phyloP scores from a whole-genome alignment of 2,113 vertebrate species.

The Colinus virginianus region DNA sequence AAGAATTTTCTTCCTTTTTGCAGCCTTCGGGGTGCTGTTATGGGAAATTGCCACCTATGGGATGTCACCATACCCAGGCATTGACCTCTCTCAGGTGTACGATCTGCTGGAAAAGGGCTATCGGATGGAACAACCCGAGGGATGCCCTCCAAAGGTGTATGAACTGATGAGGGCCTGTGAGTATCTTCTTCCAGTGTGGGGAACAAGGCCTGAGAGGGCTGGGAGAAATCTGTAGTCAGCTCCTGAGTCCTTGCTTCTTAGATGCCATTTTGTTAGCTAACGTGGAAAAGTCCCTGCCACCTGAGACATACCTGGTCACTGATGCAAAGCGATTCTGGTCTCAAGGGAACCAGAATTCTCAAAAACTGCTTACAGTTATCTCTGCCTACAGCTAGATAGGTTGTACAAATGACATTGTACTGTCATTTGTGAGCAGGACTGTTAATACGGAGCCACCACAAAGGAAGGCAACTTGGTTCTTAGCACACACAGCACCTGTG shows the following conservation, averaged over 20 bases:
- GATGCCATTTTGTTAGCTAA: background rate
- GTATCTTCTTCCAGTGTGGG: constrained; percentile 62
- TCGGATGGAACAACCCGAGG: constrained; percentile 98
- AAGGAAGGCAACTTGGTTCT: background rate
- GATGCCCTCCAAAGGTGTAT: constrained; percentile 97
- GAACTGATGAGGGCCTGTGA: constrained; percentile 99
- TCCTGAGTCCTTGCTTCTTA: background rate
- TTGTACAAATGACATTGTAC: no score
- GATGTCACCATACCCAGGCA: constrained; percentile 98
- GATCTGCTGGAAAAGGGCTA: constrained; percentile 98
- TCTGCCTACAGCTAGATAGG: background rate
- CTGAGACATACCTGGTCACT: background rate
- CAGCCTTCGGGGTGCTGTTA: constrained; percentile 96
- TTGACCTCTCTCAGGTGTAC: constrained; percentile 98
- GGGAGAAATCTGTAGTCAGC: background rate
- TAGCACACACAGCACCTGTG: background rate
- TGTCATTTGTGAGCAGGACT: background rate
- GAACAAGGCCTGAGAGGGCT: background rate
- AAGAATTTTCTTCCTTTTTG: background rate
- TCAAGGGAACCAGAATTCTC: background rate
- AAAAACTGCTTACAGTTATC: background rate
- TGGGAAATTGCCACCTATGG: constrained; percentile 99
- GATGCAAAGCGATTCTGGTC: background rate
- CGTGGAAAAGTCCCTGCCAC: background rate
- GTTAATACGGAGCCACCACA: background rate